These are phyloP conservation scores for Muricea muricata DNA, from an alignment of 92 coral and sea anemone species.

Conservation along the genomic window DNA sequence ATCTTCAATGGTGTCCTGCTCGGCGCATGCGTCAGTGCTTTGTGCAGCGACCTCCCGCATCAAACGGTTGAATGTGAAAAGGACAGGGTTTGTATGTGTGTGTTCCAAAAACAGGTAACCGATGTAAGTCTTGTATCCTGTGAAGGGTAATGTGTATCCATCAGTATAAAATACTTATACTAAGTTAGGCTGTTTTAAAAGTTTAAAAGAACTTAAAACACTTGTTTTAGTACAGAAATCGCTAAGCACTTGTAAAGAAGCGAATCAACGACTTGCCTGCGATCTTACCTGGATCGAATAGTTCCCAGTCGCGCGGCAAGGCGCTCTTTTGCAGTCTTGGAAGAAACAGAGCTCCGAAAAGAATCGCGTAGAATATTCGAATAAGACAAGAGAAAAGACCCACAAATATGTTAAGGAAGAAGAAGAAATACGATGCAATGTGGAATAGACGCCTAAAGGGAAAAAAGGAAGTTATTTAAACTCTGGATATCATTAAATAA, in stretches of 20 bases:
- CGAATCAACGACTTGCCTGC: no score
- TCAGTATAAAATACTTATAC: no score
- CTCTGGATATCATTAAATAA: background rate
- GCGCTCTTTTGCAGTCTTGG: conserved; percentile 83
- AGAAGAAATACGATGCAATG: conserved; percentile 77
- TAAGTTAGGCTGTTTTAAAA: no score
- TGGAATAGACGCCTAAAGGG: conserved; percentile 79
- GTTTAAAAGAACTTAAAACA: no score
- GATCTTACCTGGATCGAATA: conserved; percentile 80
- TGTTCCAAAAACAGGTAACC: conserved; percentile 86
- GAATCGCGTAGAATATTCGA: conserved; percentile 69
- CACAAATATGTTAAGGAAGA: conserved; percentile 84
- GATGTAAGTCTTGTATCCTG: conserved; percentile 84
- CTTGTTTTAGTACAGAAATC: no score
- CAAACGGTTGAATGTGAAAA: conserved; percentile 78
- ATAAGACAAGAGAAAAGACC: conserved; percentile 81
- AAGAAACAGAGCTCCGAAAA: conserved; percentile 79
- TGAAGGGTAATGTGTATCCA: background rate
- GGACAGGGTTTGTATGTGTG: conserved; percentile 84
- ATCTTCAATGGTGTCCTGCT: background rate
- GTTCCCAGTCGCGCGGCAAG: conserved; percentile 80
- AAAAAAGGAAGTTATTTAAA: background rate
- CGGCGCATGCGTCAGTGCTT: background rate
- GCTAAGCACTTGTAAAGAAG: no score
- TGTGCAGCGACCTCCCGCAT: conserved; percentile 34